Conservation (phyloP, 2,888 invertebrate genomes). For the Pseudococcus viburni region DNA sequence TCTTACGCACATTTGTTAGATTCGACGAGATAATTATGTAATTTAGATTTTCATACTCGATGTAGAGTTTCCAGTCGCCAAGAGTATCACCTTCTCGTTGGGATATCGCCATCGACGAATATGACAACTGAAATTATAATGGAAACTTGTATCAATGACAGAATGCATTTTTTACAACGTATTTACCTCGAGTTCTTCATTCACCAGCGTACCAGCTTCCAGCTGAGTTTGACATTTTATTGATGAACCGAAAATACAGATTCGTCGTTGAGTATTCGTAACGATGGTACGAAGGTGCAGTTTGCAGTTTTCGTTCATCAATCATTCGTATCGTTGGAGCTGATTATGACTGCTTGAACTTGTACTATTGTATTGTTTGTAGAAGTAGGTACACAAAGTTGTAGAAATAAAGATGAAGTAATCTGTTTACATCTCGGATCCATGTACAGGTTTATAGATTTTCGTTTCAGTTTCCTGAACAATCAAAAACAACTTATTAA, state of each 20-base stretch:
- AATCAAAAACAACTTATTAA: not conserved
- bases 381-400: not conserved
- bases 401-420: not conserved
- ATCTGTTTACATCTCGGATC: not conserved
- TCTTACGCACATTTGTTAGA: not conserved
- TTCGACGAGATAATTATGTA: not conserved
- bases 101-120: not conserved
- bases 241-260: not conserved
- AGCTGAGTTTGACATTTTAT: not conserved
- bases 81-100: not conserved
- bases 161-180: not conserved
- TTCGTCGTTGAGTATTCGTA: not conserved
- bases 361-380: not conserved
- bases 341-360: not conserved
- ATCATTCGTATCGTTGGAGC: not conserved
- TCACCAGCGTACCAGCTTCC: not conserved
- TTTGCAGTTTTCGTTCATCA: slow-evolving; percentile 30
- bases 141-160: not conserved
- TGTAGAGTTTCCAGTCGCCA: not conserved
- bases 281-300: not conserved
- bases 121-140: not conserved
- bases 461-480: not conserved
- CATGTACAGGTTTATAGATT: not conserved
- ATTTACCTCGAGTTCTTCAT: not conserved
- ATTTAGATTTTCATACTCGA: slow-evolving; percentile 19